Evolutionary conservation across 2,797 vertebrate genomes (phyloP).

Genomic region (Macropodus opercularis): DNA sequence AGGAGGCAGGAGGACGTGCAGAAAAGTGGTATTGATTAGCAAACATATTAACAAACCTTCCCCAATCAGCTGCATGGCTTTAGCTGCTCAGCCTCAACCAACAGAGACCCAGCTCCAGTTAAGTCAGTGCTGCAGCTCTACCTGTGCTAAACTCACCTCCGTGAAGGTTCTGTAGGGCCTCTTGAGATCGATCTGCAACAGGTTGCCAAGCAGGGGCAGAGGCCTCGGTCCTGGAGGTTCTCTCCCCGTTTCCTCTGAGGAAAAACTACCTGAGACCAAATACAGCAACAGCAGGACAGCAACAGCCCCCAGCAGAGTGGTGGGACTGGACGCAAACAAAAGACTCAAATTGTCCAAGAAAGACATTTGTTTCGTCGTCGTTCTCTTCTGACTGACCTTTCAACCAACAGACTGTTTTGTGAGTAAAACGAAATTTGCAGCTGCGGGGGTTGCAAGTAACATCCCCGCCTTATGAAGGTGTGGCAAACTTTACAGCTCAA

Average conservation of each 20-base stretch:
- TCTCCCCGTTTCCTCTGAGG: neutral
- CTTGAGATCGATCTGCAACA: slow-evolving; percentile 73
- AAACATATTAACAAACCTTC: no score
- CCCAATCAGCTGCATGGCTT: no score
- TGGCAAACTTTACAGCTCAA: no score
- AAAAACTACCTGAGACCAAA: slow-evolving; percentile 9
- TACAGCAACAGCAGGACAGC: slow-evolving; percentile 37
- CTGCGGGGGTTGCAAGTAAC: neutral
- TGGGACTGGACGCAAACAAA: slow-evolving; percentile 13
- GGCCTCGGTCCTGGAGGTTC: slow-evolving; percentile 70
- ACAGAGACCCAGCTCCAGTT: no score
- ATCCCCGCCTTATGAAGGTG: neutral
- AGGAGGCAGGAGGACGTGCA: no score
- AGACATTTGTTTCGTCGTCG: slow-evolving; percentile 19
- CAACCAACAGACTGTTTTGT: neutral
- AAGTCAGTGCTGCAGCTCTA: no score
- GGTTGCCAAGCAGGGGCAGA: slow-evolving; percentile 74
- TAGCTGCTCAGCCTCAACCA: no score
- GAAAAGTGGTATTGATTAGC: no score
- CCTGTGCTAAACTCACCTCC: slow-evolving; percentile 54
- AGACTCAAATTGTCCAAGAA: slow-evolving; percentile 15
- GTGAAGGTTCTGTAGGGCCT: slow-evolving; percentile 56
- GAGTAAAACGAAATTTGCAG: no score
- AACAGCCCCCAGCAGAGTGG: slow-evolving; percentile 32
- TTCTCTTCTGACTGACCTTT: neutral